Percentiles rank a stretch among this genome's conserved stretches.
These are phyloP conservation scores for Dolichomitus sp. DNA, from an alignment of 2,888 invertebrate species.

Conservation along the genomic window DNA sequence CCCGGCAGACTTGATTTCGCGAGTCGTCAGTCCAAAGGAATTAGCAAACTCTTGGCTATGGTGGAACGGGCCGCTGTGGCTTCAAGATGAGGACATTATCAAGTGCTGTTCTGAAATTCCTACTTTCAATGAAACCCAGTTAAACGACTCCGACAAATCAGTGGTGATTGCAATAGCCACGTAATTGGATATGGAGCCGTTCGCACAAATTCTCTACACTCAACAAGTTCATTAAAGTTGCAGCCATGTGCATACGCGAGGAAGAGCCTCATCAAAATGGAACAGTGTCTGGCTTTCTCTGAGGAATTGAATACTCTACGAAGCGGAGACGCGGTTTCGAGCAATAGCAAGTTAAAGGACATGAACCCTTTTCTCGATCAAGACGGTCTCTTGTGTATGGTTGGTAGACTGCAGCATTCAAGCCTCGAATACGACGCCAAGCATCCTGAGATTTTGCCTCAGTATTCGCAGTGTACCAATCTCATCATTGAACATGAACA, in stretches of 20 bases:
- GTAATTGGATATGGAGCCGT: background rate
- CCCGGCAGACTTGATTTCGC: slow-evolving; percentile 7
- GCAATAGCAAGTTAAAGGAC: background rate
- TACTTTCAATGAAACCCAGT: background rate
- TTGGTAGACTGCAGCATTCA: slow-evolving; percentile 35
- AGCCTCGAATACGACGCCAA: slow-evolving; percentile 23
- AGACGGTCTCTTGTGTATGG: slow-evolving; percentile 59
- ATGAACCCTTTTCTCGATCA: slow-evolving; percentile 62
- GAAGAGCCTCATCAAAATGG: background rate
- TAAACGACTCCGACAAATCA: slow-evolving; percentile 19
- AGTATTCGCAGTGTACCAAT: background rate
- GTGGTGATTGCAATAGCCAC: background rate
- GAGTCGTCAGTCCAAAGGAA: background rate
- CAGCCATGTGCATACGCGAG: background rate
- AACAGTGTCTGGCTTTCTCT: background rate
- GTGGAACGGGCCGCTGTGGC: slow-evolving; percentile 69
- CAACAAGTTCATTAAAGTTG: slow-evolving; percentile 17
- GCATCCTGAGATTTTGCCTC: background rate
- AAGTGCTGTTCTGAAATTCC: background rate
- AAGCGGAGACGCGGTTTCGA: background rate
- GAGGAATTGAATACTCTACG: background rate
- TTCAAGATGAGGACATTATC: slow-evolving; percentile 14
- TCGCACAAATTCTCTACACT: slow-evolving; percentile 19
- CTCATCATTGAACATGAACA: background rate
- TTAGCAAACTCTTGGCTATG: slow-evolving; percentile 29